Conservation (phyloP, 2,888 invertebrate genomes). For the Amitus sp. region DNA sequence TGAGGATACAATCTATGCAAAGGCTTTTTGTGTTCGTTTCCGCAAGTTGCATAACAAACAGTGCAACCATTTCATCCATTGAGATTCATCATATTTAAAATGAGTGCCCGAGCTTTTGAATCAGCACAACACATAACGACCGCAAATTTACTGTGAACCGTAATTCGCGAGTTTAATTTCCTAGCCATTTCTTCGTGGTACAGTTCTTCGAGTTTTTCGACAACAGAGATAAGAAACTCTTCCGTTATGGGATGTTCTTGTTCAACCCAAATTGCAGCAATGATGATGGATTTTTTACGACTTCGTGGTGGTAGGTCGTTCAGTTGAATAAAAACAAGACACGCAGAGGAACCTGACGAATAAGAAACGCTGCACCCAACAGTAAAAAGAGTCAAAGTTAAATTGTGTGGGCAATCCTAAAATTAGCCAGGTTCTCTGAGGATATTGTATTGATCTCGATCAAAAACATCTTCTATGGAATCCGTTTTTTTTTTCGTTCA, state of each 20-base stretch:
- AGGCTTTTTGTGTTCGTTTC: too few relatives aligned
- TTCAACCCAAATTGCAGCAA: neutral
- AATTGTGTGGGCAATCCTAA: neutral
- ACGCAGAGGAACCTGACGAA: conserved; percentile 18
- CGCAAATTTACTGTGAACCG: too few relatives aligned
- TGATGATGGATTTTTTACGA: conserved; percentile 6
- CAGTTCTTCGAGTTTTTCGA: neutral
- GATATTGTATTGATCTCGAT: neutral
- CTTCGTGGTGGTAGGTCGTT: conserved; percentile 30
- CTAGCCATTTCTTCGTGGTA: neutral
- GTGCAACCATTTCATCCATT: too few relatives aligned
- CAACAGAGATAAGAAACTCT: neutral
- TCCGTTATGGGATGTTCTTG: neutral
- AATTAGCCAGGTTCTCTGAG: neutral
- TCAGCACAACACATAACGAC: too few relatives aligned
- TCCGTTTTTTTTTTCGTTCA: too few relatives aligned
- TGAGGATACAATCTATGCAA: too few relatives aligned
- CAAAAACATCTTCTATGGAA: conserved; percentile 1
- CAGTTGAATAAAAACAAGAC: conserved; percentile 22
- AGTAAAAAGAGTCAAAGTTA: neutral
- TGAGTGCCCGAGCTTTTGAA: too few relatives aligned
- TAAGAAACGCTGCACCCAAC: neutral
- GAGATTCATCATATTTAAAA: too few relatives aligned
- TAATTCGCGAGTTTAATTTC: too few relatives aligned
- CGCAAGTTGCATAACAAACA: too few relatives aligned